Base-by-base conservation (phyloP, 92 coral and sea anemone species). In the Virgularia gustaviana region DNA sequence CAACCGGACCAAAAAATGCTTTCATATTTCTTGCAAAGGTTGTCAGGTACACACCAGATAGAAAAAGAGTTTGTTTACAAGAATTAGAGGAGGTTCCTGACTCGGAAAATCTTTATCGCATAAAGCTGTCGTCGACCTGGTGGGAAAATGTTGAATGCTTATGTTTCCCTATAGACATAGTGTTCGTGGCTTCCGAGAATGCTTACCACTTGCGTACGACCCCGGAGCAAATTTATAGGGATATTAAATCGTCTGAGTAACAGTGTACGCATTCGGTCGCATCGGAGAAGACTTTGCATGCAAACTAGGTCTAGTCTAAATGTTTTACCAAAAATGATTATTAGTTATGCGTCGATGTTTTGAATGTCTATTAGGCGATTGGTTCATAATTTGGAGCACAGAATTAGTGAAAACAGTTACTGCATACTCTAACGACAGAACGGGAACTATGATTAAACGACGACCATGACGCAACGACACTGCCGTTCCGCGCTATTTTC, bases 21-120 rank as follows among this genome's bases (percentile, higher is more conserved):
- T 71, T 53, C 28, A 70, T 70, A 27, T 71, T 71, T 41, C 18
- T 71, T 31, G 77, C 77, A 12, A 71, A 71, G 32, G 64, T 71
- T 15, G 18, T 53, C 22, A 36, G 57, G 32, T 65, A 38, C 55
- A 65, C 73, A 3, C 73, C 73, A 15, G 73, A 65, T 23, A 65
- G 22, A 65, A 41, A 6, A 13, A 65, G 73, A 23, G 73, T 65
- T 13, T 65, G 27, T 23, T 9, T 65, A 13, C 73, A 65, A 19
- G 73, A 65, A 23, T 36, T 65, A 19, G 73, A 65, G 22, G 33
- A 65, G 13, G 27, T 65, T 4, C 73, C 73, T 19, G 73, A 65
- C 73, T 65, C 73, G 16, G 11, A 6, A 6, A 23, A 65, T 23
- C 73, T 65, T 19, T 65, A 65, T 65, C 73, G 56, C 31, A 10